phyloP scores from a whole-genome alignment of 2,113 vertebrate genomes.

The Perognathus longimembris region DNA sequence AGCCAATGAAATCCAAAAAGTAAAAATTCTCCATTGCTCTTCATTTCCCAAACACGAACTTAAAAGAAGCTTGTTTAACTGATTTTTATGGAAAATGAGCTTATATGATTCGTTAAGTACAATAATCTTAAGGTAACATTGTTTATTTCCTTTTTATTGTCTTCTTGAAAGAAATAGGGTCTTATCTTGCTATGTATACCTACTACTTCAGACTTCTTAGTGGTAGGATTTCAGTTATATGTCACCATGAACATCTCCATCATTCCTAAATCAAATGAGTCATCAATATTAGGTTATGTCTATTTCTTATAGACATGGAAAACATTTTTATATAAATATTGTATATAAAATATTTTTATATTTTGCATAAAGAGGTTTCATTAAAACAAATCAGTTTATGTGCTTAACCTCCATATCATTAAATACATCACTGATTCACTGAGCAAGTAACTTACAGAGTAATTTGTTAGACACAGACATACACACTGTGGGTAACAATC shows the following conservation, averaged over 20 bases:
- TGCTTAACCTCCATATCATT: not conserved
- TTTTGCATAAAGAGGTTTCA: no score
- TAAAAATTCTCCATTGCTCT: not conserved
- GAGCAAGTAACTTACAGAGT: not conserved
- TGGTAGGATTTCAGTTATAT: no score
- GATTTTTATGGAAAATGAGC: not conserved
- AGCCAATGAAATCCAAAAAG: not conserved
- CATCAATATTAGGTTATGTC: not conserved
- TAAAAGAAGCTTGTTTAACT: not conserved
- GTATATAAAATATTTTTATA: no score
- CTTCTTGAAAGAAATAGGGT: no score
- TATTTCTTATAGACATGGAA: no score
- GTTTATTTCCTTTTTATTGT: not conserved
- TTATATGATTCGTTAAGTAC: not conserved
- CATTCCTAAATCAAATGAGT: conserved; percentile 11
- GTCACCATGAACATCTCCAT: no score
- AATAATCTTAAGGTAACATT: not conserved
- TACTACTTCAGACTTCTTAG: no score
- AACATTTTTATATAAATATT: no score
- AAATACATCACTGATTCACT: not conserved
- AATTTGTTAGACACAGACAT: not conserved
- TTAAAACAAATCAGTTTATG: no score
- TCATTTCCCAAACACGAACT: not conserved
- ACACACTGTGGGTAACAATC: not conserved
- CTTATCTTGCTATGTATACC: no score